Conservation (phyloP, 2,888 invertebrate genomes). For the Scaptodrosophila latifasciaeformis region DNA sequence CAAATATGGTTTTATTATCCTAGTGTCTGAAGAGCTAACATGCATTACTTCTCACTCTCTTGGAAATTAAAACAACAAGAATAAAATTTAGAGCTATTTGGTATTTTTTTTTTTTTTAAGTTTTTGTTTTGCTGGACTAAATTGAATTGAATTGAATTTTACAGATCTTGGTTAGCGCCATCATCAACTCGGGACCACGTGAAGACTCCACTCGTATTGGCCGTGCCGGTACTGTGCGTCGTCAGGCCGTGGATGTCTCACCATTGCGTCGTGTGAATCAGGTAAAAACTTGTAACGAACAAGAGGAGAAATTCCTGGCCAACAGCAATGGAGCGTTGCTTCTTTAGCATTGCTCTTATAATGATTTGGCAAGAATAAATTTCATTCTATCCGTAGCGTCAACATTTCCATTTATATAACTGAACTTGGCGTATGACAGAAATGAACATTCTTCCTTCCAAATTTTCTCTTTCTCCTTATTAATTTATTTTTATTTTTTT, state of each 20-base stretch:
- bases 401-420: constrained; percentile 45
- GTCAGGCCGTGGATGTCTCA: constrained; percentile 99
- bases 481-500: background rate
- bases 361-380: constrained; percentile 43
- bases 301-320: constrained; percentile 17
- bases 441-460: constrained; percentile 52
- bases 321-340: constrained; percentile 50
- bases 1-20: constrained; percentile 40
- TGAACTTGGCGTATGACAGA: constrained; percentile 61
- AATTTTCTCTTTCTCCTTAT: too few relatives aligned
- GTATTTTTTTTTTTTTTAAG: background rate
- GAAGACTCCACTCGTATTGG: constrained; percentile 99
- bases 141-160: too few relatives aligned
- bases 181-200: constrained; percentile 98
- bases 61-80: too few relatives aligned
- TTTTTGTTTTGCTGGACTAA: background rate
- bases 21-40: constrained; percentile 36
- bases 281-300: constrained; percentile 54
- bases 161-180: constrained; percentile 93
- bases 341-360: constrained; percentile 48
- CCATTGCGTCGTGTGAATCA: constrained; percentile 99
- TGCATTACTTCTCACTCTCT: constrained; percentile 37
- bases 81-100: background rate
- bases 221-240: constrained; percentile 99
- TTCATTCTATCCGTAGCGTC: constrained; percentile 70